A percentile compares a stretch with the other conserved stretches of the same genome.
Conservation (phyloP, 1,140 invertebrate genomes). For the Hyles vespertilio region DNA sequence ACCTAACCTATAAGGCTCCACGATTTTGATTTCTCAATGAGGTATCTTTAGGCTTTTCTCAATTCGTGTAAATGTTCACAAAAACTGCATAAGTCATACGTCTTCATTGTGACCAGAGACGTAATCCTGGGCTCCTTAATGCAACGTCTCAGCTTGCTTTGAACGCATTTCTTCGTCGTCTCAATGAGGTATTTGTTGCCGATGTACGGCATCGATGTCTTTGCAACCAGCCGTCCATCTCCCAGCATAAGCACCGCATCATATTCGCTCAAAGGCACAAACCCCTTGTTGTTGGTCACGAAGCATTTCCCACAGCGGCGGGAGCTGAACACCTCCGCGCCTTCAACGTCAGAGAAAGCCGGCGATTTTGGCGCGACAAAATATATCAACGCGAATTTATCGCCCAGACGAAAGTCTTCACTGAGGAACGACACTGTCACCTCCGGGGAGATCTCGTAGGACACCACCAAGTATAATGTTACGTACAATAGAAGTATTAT, state of each 20-base stretch:
- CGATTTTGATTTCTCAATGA: background rate
- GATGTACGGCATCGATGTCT: slow-evolving; percentile 12
- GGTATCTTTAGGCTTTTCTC: background rate
- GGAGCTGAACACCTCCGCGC: slow-evolving; percentile 24
- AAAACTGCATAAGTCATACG: slow-evolving; percentile 24
- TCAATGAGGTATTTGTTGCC: slow-evolving; percentile 24
- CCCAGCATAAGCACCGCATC: slow-evolving; percentile 26
- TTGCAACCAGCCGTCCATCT: slow-evolving; percentile 1
- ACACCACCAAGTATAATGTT: slow-evolving; percentile 22
- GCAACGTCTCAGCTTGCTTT: slow-evolving; percentile 22
- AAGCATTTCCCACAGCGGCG: slow-evolving; percentile 28
- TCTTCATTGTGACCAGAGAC: slow-evolving; percentile 14
- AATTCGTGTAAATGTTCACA: slow-evolving; percentile 11
- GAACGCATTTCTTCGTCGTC: slow-evolving; percentile 20
- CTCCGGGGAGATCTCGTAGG: slow-evolving; percentile 17
- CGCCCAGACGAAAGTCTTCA: slow-evolving; percentile 25
- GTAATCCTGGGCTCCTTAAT: slow-evolving; percentile 19
- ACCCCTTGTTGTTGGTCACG: slow-evolving; percentile 34
- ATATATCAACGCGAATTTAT: slow-evolving; percentile 30
- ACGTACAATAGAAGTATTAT: slow-evolving; percentile 19
- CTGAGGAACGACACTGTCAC: slow-evolving; percentile 22
- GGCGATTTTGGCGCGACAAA: slow-evolving; percentile 16
- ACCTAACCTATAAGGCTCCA: no score
- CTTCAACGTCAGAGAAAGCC: slow-evolving; percentile 24
- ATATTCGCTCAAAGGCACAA: slow-evolving; percentile 29